Conservation (phyloP, 2,113 vertebrate genomes). For the Scomber scombrus region DNA sequence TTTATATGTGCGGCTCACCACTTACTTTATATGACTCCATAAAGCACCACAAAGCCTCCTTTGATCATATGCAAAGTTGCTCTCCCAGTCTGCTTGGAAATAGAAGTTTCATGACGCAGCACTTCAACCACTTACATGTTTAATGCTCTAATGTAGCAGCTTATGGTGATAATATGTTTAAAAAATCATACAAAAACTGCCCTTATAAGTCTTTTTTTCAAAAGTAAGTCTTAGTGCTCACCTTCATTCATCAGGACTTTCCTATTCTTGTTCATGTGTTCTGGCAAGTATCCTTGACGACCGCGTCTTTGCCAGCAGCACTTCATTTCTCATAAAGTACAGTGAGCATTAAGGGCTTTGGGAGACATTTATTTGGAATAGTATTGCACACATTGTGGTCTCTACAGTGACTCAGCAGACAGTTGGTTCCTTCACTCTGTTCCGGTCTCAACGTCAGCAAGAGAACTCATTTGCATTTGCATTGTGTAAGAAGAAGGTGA, state of each 20-base stretch:
- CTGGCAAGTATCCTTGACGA: conserved; percentile 1
- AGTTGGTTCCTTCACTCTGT: conserved; percentile 25
- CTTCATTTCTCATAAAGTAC: conserved; percentile 22
- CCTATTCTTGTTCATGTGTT: neutral
- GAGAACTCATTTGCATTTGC: conserved; percentile 63
- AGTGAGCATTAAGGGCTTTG: conserved; percentile 38
- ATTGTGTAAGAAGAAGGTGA: conserved; percentile 30
- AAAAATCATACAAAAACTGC: no score
- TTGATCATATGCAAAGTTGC: conserved; percentile 53
- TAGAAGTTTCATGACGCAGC: neutral
- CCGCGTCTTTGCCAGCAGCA: conserved; percentile 14
- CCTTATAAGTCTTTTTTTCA: no score
- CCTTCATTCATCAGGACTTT: neutral
- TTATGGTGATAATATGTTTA: neutral
- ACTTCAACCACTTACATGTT: neutral
- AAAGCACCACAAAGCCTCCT: conserved; percentile 34
- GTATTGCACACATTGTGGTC: conserved; percentile 11
- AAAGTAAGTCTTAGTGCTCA: no score
- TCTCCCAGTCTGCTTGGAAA: neutral
- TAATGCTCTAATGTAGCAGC: neutral
- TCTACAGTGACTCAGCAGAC: conserved; percentile 56
- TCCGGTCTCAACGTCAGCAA: conserved; percentile 34
- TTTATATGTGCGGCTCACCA: conserved; percentile 20
- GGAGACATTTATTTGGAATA: conserved; percentile 28
- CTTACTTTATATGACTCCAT: conserved; percentile 41